Base-by-base conservation (phyloP, 2,113 vertebrate genomes). In the Pseudonaja textilis region DNA sequence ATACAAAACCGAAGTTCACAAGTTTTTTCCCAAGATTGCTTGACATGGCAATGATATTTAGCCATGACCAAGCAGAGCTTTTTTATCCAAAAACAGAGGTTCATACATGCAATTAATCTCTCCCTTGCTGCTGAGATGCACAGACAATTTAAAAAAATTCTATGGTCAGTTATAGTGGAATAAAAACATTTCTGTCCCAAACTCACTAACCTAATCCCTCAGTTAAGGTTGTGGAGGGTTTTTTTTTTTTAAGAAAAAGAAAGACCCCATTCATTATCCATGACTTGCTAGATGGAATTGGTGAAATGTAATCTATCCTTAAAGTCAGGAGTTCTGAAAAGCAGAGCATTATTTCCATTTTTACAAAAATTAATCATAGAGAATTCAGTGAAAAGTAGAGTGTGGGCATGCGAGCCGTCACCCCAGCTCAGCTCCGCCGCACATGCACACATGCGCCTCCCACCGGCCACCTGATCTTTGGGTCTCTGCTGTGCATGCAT, bases 231-330 rank as follows among this genome's bases (percentile, higher is more conserved):
- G 9, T 22, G 23, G 29, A 69, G 4, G 50, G 1, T 50, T 12
- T 64, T 39, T 0, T 69, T 45, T 56, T 85, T 85, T 42, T 3
- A 85, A 81, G 69, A 81, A 81, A 39, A 81, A 81, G 90, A 59
- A 91, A 45, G 12, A 23, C 22, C n/a, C 90, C 88, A 47, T 91
- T 93, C 59, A 91, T 89, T 55, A 69, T 59, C 69, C 85, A 92
- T 22, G 50, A 92, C 12, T 22, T 61, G 69, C 45, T 91, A 88
- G 50, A 25, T 47, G 26, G 25, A 88, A 86, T 45, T 26, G 9
- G 14, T 91, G 93, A 93, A 91, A 93, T 86, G n/a, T 85, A 93
- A 91, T 89, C 90, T 5, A 23, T 54, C 45, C n/a, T 89, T 91
- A 20, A 64, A 39, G 55, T 89, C 92, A 89, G 42, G 69, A 89